Evolutionary conservation across 2,797 vertebrate genomes (phyloP).

Genomic region (Cottoperca gobio): DNA sequence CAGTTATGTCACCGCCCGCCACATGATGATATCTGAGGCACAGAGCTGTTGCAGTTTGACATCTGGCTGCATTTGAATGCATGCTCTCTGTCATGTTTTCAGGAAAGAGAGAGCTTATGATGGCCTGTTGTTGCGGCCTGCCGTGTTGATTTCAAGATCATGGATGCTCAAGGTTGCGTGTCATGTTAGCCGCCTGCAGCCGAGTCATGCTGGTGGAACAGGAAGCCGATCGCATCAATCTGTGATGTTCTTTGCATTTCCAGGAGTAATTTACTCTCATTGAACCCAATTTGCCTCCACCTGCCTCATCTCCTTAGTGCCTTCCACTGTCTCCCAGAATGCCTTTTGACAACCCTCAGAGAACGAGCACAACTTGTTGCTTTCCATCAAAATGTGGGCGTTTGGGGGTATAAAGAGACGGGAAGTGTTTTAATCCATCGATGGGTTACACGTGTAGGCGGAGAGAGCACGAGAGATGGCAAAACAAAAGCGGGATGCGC

Average conservation of each 20-base stretch:
- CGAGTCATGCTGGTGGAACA: conserved; percentile 9
- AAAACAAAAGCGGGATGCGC: conserved; percentile 31
- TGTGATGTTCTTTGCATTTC: conserved; percentile 24
- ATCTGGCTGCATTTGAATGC: conserved; percentile 37
- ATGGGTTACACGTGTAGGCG: conserved; percentile 50
- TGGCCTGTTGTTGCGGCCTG: conserved; percentile 10
- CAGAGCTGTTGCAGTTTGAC: conserved; percentile 25
- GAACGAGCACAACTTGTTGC: conserved; percentile 50
- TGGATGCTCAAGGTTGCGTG: conserved; percentile 10
- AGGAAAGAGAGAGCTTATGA: neutral
- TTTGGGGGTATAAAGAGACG: conserved; percentile 25
- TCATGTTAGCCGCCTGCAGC: conserved; percentile 1
- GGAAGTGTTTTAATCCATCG: conserved; percentile 49
- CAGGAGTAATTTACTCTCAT: conserved; percentile 44
- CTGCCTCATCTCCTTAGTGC: conserved; percentile 40
- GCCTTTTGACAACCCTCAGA: conserved; percentile 40
- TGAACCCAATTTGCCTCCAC: conserved; percentile 28
- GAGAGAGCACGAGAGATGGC: conserved; percentile 31
- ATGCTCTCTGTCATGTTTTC: conserved; percentile 28
- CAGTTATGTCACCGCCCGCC: conserved; percentile 34
- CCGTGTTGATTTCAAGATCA: conserved; percentile 14
- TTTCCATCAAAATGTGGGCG: conserved; percentile 37
- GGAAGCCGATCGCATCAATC: conserved; percentile 19
- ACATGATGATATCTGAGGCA: neutral
- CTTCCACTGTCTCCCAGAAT: conserved; percentile 27